These are phyloP conservation scores for Erethizon dorsatum DNA, from an alignment of 2,797 vertebrate genomes.

Conservation along the genomic window DNA sequence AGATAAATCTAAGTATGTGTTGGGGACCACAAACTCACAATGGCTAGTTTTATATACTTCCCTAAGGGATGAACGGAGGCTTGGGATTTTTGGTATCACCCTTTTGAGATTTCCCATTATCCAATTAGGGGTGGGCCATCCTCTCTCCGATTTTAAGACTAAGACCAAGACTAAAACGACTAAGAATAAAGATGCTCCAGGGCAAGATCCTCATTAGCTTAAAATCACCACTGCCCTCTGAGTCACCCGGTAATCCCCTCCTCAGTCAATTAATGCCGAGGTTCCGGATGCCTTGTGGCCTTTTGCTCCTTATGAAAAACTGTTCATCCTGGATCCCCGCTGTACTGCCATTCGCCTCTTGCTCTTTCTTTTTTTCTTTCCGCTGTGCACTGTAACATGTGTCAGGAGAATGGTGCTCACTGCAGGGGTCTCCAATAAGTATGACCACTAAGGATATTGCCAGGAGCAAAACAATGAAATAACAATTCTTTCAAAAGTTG, in stretches of 20 bases:
- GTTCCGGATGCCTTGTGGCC: too few species aligned
- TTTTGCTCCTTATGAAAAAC: neutral
- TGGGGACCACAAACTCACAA: neutral
- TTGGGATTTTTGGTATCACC: neutral
- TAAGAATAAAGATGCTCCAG: neutral
- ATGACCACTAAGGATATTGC: neutral
- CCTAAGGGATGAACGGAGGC: too few species aligned
- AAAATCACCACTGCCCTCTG: neutral
- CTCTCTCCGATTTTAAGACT: neutral
- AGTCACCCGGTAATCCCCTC: neutral
- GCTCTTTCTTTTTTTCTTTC: neutral
- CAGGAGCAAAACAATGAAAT: constrained; percentile 3
- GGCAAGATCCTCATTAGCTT: neutral
- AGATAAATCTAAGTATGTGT: neutral
- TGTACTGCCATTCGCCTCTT: too few species aligned
- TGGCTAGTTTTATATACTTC: neutral
- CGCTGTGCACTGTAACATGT: neutral
- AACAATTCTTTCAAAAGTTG: neutral
- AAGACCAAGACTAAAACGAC: too few species aligned
- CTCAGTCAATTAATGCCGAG: neutral
- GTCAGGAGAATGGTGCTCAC: neutral
- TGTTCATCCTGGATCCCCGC: neutral
- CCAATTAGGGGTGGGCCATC: neutral
- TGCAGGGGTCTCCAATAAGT: neutral
- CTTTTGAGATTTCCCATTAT: neutral